Evolutionary conservation across 2,797 vertebrate species (phyloP), one percentile per base, ranked within the genome.

Genomic region (Loris lydekkerianus): DNA sequence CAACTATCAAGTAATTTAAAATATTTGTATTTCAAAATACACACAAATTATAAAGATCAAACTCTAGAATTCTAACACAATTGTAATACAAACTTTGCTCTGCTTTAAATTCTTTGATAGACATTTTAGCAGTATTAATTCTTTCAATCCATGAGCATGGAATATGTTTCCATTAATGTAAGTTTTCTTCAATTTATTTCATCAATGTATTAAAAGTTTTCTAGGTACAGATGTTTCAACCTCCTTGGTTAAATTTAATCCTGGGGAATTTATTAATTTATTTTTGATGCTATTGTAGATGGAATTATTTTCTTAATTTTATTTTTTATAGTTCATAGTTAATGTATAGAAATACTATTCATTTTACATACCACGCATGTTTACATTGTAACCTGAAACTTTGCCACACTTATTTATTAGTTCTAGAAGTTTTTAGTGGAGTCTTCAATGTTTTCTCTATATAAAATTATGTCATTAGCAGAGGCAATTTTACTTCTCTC

Each of bases 1-100:
- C n/a, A 86, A 69, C 7, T 58, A 25, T 15, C 21, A 91, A 93
- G 31, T 81, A 60, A 70, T 46, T 93, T 75, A 60, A 94, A 86
- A 77, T 82, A 69, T 75, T 56, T 27, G 49, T 46, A 46, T 84
- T 65, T 70, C 84, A 75, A 91, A 96, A 75, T 27, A 75, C 7
- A 73, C 37, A 85, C n/a, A 34, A 75, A 82, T 63, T 11, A 84
- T 75, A 91, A 93, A 86, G 7, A 69, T 63, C 75, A 76, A 75
- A 43, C 23, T 82, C 20, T 46, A 81, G 2, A 93, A 4, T 40
- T 69, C 40, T 70, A 80, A 61, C 15, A 13, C 15, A 92, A 43
- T 31, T 37, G 23, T 37, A 78, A 58, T 61, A 94, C 40, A 70
- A 49, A 69, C 29, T 72, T 77, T 60, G 7, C 27, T 69, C 14